Evolutionary conservation across 1,140 invertebrate genomes (phyloP).

Genomic region (Mycetomoellerius zeteki): DNA sequence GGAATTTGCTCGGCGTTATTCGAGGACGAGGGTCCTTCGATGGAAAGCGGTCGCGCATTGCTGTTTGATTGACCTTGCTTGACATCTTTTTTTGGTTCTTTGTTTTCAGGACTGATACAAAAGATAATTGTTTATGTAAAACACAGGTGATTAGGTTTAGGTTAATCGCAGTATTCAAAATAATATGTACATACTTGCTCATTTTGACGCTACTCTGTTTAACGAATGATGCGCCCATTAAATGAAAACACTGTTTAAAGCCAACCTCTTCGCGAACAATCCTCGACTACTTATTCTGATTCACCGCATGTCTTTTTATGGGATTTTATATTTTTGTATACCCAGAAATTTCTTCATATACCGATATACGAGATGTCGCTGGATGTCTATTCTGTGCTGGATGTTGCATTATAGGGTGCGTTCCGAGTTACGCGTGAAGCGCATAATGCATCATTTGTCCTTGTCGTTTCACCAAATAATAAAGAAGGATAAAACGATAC

Average conservation of each 20-base stretch:
- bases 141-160: not conserved
- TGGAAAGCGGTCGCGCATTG: slow-evolving; percentile 79
- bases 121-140: not conserved
- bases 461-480: too few relatives aligned
- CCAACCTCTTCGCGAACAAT: not conserved
- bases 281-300: not conserved
- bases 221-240: slow-evolving; percentile 17
- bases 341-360: not conserved
- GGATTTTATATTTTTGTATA: slow-evolving; percentile 5
- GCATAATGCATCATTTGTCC: too few relatives aligned
- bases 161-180: not conserved
- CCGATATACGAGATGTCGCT: not conserved
- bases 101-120: not conserved
- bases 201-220: slow-evolving; percentile 19
- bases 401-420: too few relatives aligned
- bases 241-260: not conserved
- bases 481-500: too few relatives aligned
- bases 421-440: too few relatives aligned
- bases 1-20: slow-evolving; percentile 53
- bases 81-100: not conserved
- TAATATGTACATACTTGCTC: slow-evolving; percentile 12
- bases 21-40: slow-evolving; percentile 76
- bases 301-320: slow-evolving; percentile 28
- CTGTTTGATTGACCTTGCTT: slow-evolving; percentile 63
- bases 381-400: too few relatives aligned